phyloP scores from a whole-genome alignment of 2,113 vertebrate genomes.

The Myotis brandtii region DNA sequence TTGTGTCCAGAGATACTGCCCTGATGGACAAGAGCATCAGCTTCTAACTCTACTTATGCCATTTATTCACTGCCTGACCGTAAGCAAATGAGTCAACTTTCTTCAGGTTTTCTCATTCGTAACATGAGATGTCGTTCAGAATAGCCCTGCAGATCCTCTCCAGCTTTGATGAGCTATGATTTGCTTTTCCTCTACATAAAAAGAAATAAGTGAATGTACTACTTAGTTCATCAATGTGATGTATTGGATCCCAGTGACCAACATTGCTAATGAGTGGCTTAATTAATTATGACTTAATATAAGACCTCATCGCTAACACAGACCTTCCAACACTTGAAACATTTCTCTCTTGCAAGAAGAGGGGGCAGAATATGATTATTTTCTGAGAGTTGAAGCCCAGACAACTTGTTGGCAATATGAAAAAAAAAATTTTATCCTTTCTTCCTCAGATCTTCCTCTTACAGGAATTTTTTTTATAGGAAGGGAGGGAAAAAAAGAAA shows the following conservation, averaged over 20 bases:
- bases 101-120: not conserved
- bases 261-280: constrained; percentile 26
- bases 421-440: not conserved
- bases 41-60: not conserved
- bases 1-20: not conserved
- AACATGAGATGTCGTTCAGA: not conserved
- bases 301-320: constrained; percentile 21
- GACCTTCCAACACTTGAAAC: constrained; percentile 2
- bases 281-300: constrained; percentile 34
- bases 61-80: not conserved
- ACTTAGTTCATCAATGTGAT: not conserved
- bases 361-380: not conserved
- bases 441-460: not conserved
- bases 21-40: not conserved
- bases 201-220: not conserved
- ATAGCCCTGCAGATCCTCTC: not conserved
- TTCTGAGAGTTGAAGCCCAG: constrained; percentile 15
- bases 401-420: not conserved
- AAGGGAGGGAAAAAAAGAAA: not conserved
- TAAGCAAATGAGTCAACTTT: constrained; percentile 40
- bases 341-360: not conserved
- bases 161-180: not conserved
- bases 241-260: not conserved
- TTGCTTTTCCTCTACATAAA: constrained; percentile 48
- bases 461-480: not conserved